Evolutionary conservation across 1,140 invertebrate genomes (phyloP), one percentile per base, ranked within the genome.

Genomic region (Tetragonula clypearis): DNA sequence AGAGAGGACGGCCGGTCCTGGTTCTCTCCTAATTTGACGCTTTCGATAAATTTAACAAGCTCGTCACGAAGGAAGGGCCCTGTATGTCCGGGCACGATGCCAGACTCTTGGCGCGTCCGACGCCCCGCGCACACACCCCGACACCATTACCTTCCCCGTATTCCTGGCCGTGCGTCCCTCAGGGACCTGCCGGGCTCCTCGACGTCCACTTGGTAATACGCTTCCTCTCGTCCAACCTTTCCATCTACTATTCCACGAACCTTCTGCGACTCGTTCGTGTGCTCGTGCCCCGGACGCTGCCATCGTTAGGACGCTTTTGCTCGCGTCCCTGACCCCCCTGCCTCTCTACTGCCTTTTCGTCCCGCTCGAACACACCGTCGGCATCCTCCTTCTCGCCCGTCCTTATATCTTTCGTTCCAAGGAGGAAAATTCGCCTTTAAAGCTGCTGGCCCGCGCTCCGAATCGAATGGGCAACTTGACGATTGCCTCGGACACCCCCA

Each of bases 11-110:
- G 75, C 58, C 69, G 65, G 76, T 68, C 6, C 86, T 85, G 82
- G 68, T 90, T 86, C 80, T 82, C 74, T 92, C 92, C 92, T 94
- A 94, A 94, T 94, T 94, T 94, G 93, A 92, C 92, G 92, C 93
- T 94, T 94, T 94, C 94, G 93, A 94, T 94, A 94, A 94, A 93
- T 94, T 95, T 95, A 94, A 95, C 94, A 94, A 95, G 93, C 93
- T 94, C 93, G 93, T 95, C 93, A 94, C 93, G 85, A 86, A 90
- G 90, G 84, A 85, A 91, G 91, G 90, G 90, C 86, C 82, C 84
- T 92, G 92, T 93, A 92, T 93, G 92, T 93, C 91, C 92, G 92
- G 94, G 94, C 93, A 94, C 87, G 85, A 90, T 93, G 93, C 94
- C 93, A 95, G 92, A 91, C 90, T 91, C 88, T 93, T 87, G 90